Evolutionary conservation across 2,888 invertebrate genomes (phyloP).

Genomic region (Bibio marci): DNA sequence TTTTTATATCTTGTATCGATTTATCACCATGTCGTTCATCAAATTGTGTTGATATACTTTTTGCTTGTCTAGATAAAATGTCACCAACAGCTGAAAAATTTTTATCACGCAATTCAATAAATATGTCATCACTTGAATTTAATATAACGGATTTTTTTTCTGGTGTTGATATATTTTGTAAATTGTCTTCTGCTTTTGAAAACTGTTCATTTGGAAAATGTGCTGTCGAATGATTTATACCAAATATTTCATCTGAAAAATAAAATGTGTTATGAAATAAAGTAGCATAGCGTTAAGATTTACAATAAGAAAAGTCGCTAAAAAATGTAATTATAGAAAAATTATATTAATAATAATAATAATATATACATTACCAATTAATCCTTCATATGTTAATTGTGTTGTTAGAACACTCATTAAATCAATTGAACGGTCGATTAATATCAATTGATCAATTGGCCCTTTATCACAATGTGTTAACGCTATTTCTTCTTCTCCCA

Average conservation of each 20-base stretch:
- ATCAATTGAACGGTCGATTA: slow-evolving; percentile 85
- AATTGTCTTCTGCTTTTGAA: slow-evolving; percentile 40
- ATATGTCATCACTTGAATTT: slow-evolving; percentile 80
- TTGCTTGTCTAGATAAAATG: slow-evolving; percentile 70
- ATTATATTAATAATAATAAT: background rate
- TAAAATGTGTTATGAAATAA: no score
- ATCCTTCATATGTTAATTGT: slow-evolving; percentile 92
- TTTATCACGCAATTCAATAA: slow-evolving; percentile 76
- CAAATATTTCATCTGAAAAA: slow-evolving; percentile 69
- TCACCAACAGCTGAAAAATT: slow-evolving; percentile 84
- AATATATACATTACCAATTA: slow-evolving; percentile 41
- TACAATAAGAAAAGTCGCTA: no score
- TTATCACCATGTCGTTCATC: slow-evolving; percentile 72
- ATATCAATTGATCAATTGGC: slow-evolving; percentile 69
- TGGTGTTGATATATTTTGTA: slow-evolving; percentile 19
- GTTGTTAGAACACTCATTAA: slow-evolving; percentile 81
- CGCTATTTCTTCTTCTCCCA: slow-evolving; percentile 43
- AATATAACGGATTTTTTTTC: slow-evolving; percentile 62
- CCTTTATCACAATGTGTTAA: slow-evolving; percentile 34
- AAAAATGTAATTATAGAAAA: slow-evolving; percentile 1
- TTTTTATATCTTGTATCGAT: slow-evolving; percentile 87
- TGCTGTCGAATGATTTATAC: slow-evolving; percentile 64
- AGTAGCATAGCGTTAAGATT: no score
- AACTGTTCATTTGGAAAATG: slow-evolving; percentile 78
- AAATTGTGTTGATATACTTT: slow-evolving; percentile 66